Conservation (phyloP, 2,113 vertebrate genomes). For the Kryptolebias marmoratus region DNA sequence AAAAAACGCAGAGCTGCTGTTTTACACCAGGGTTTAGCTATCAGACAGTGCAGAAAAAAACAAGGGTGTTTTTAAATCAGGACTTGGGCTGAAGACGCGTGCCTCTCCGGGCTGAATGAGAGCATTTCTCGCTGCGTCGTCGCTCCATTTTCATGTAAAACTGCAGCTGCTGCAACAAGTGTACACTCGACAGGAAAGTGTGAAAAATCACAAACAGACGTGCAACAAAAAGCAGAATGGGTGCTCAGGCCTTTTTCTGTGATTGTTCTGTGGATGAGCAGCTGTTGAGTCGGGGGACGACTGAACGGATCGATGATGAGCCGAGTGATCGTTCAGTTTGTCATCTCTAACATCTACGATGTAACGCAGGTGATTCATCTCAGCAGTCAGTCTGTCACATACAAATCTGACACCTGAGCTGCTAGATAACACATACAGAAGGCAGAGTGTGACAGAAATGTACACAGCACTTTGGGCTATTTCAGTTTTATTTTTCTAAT, state of each 20-base stretch:
- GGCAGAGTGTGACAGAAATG: background rate
- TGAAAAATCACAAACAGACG: slow-evolving; percentile 5
- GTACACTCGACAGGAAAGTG: background rate
- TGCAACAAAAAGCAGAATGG: background rate
- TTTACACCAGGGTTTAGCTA: too few relatives aligned
- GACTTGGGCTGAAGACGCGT: background rate
- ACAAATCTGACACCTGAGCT: slow-evolving; percentile 38
- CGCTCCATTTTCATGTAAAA: background rate
- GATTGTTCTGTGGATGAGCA: background rate
- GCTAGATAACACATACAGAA: slow-evolving; percentile 27
- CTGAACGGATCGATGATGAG: background rate
- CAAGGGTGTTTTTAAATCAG: background rate
- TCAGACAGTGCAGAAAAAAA: background rate
- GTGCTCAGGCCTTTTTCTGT: too few relatives aligned
- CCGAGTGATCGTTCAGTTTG: background rate
- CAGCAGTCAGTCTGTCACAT: slow-evolving; percentile 38
- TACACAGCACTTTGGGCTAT: too few relatives aligned
- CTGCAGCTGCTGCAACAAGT: slow-evolving; percentile 1
- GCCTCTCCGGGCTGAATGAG: background rate
- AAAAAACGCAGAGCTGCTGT: too few relatives aligned
- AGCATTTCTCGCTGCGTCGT: slow-evolving; percentile 3
- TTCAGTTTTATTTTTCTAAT: background rate
- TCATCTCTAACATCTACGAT: slow-evolving; percentile 20
- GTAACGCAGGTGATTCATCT: slow-evolving; percentile 16
- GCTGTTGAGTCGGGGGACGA: background rate